These are phyloP conservation scores for Apomyelois bistriatella DNA, from an alignment of 2,888 invertebrate genomes.

Conservation along the genomic window DNA sequence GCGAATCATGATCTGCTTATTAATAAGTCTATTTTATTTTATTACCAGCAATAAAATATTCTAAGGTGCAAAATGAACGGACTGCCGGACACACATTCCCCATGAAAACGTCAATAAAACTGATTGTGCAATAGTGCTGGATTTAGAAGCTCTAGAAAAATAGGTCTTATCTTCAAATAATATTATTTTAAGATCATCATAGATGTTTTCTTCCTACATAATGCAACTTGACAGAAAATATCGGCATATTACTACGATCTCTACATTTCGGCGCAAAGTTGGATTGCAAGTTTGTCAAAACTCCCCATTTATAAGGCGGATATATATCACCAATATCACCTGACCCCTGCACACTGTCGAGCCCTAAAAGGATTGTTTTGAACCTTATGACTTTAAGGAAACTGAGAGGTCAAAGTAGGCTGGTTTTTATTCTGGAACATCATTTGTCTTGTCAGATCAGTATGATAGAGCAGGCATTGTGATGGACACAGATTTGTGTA, in stretches of 20 bases:
- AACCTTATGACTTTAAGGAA: constrained; percentile 3
- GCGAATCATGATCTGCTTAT: constrained; percentile 67
- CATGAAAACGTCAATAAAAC: constrained; percentile 45
- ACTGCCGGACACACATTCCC: constrained; percentile 37
- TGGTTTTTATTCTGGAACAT: constrained; percentile 42
- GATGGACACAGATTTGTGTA: constrained; percentile 71
- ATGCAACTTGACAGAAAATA: not conserved
- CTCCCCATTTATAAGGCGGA: constrained; percentile 53
- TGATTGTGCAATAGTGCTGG: not conserved
- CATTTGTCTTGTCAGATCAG: constrained; percentile 74
- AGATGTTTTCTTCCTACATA: too few species aligned
- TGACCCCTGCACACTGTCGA: constrained; percentile 26
- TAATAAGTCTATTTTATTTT: constrained; percentile 73
- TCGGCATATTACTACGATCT: not conserved
- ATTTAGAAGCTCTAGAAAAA: too few species aligned
- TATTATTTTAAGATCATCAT: too few species aligned
- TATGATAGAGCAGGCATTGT: constrained; percentile 52
- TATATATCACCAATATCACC: constrained; percentile 34
- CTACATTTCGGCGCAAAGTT: constrained; percentile 16
- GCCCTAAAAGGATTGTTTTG: not conserved
- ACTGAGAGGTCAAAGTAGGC: constrained; percentile 27
- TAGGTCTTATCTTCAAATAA: too few species aligned
- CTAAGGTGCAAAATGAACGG: constrained; percentile 43
- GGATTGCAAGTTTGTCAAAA: constrained; percentile 44
- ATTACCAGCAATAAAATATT: constrained; percentile 68